Conservation (phyloP, 2,113 vertebrate genomes). For the Piprites chloris region DNA sequence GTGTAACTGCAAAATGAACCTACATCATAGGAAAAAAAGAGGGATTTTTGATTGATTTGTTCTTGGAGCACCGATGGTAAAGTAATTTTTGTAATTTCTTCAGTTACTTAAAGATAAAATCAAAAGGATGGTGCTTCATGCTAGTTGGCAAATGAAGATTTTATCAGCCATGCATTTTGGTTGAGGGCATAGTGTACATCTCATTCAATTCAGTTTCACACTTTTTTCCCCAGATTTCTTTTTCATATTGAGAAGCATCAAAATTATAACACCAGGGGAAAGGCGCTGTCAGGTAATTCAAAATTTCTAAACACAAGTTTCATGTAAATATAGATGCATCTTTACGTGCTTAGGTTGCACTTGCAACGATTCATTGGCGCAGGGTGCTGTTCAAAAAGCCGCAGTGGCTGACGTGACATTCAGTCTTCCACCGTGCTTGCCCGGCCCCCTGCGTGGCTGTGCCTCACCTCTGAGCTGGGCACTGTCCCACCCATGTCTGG, state of each 20-base stretch:
- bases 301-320: background rate
- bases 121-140: background rate
- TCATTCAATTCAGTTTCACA: background rate
- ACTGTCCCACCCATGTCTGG: background rate
- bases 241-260: background rate
- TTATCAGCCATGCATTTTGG: background rate
- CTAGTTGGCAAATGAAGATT: background rate
- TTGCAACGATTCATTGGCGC: fast-evolving
- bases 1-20: background rate
- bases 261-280: background rate
- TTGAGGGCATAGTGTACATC: background rate
- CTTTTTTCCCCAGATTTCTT: background rate
- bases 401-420: fast-evolving
- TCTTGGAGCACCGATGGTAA: background rate
- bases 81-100: background rate
- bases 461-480: background rate
- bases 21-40: background rate
- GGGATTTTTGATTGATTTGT: background rate
- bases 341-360: background rate
- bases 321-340: background rate
- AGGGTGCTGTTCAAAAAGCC: background rate
- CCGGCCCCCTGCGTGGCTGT: fast-evolving
- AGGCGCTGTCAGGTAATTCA: background rate
- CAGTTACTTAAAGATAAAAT: background rate
- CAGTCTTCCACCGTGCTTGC: background rate